These are phyloP conservation scores for Ceyx melanurus DNA, from an alignment of 2,113 vertebrate species.

Conservation along the genomic window DNA sequence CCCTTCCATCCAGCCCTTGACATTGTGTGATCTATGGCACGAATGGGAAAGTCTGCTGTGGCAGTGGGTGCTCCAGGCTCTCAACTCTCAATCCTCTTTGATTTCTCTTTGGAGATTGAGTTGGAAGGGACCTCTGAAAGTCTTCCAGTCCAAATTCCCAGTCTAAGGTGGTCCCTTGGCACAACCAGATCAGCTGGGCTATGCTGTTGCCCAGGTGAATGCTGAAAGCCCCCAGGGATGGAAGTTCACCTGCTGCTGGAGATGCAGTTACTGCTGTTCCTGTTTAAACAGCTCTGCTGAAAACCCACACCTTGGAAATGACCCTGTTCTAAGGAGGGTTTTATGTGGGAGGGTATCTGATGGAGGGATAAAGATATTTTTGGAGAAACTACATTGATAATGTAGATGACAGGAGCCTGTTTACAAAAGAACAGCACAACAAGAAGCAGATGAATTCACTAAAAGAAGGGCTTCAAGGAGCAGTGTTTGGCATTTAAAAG, in stretches of 20 bases:
- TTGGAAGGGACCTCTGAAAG: background rate
- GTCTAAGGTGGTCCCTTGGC: background rate
- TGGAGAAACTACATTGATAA: background rate
- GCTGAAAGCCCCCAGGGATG: background rate
- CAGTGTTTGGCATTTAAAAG: background rate
- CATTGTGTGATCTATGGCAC: too few relatives aligned
- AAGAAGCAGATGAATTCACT: background rate
- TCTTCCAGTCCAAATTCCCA: background rate
- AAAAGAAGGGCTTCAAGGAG: background rate
- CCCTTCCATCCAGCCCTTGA: too few relatives aligned
- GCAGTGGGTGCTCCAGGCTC: background rate
- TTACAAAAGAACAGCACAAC: background rate
- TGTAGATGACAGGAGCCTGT: background rate
- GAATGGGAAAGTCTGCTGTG: background rate
- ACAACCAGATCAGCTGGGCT: background rate
- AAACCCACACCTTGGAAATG: background rate
- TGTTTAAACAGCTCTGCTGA: background rate
- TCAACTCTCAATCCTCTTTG: background rate
- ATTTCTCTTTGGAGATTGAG: background rate
- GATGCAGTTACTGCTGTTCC: slow-evolving; percentile 45
- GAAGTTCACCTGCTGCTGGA: slow-evolving; percentile 3
- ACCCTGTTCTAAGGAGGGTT: background rate
- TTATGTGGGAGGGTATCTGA: background rate
- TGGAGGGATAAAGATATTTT: background rate
- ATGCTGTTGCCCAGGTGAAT: background rate